Evolutionary conservation across 1,140 invertebrate species (phyloP), one percentile per base, ranked within the genome.

Genomic region (Trichomalopsis sarcophagae): DNA sequence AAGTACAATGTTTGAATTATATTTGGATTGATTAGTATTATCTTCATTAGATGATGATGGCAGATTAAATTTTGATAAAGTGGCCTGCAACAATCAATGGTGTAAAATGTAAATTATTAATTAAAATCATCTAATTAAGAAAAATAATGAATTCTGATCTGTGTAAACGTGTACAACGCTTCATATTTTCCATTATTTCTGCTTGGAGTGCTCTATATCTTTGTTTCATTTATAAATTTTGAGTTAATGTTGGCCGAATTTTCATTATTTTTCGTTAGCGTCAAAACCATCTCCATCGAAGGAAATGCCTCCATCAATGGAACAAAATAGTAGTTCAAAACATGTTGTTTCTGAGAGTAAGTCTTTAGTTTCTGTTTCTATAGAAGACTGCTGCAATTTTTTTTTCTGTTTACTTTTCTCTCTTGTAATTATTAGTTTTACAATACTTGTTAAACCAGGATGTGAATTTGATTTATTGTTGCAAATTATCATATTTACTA

Each of bases 271-370:
- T 87, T 89, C 79, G 55, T 88, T 89, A 90, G 87, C 86, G 71
- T 74, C 84, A 85, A 87, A 89, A 80, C 80, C 84, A 82, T 27
- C 81, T 87, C 71, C 82, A 82, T 86, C 81, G 40, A 86, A 88
- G 77, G 87, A 84, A 84, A 79, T 86, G 75, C 73, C 55, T 86
- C 82, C 83, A 84, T 44, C 84, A 50, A 81, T 86, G 71, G 87
- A 88, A 85, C 85, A 87, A 80, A 71, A 86, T 84, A 71, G 84
- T 89, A 87, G 87, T 77, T 74, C 81, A 86, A 89, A 90, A 88
- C 77, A 88, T 85, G 82, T 88, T 87, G 81, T 88, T 87, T 85
- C 86, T 85, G 87, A 91, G 23, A 89, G 89, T 90, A 89, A 89
- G 88, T 90, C 87, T 86, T 68, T 44, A 74, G n/a, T 30, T 85